Evolutionary conservation across 2,888 invertebrate species (phyloP), one percentile per base, ranked within the genome.

Genomic region (Thyatira batis): DNA sequence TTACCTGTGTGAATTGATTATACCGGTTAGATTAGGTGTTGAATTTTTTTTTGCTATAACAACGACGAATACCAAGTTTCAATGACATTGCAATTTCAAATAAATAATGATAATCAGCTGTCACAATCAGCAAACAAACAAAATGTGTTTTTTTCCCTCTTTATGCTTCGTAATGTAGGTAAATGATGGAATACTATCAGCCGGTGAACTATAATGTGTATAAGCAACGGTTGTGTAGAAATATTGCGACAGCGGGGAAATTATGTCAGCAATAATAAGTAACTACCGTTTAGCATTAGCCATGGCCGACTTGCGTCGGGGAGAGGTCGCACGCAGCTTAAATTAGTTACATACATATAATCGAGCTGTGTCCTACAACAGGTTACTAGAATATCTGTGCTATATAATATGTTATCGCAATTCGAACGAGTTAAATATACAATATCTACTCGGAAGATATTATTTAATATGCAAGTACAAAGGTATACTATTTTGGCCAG

Each of bases 271-370:
- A 73, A 71, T 75, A 73, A 74, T 73, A 67, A 74, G 61, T 64
- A 58, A 52, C 65, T 60, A 39, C 39, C 17, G 39, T 39, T 39
- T 1, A 69, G 68, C 68, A 69, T 78, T 74, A 85, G 78, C 85
- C 85, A 70, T 85, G 87, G 85, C 85, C 86, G 84, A 85, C 71
- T 82, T 86, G 76, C 60, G 63, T 50, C 62, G 63, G 61, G 69
- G 63, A 65, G 46, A 58, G 67, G 63, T 59, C 60, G 63, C 39
- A 33, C 33, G 33, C 13, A 39, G 39, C 27, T 25, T 13, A 17
- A 17, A 46, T 45, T 13, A 27, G n/a, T 25, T 23, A 11, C 2
- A n/a, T 5, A 11, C 17, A 13, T 25, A 25, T 25, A 46, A 46
- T 46, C 27, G 13, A 46, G n/a, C 25, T 46, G 27, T 13, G 9